These are phyloP conservation scores for Lepeophtheirus salmonis DNA, from an alignment of 1,140 invertebrate genomes.

Conservation along the genomic window DNA sequence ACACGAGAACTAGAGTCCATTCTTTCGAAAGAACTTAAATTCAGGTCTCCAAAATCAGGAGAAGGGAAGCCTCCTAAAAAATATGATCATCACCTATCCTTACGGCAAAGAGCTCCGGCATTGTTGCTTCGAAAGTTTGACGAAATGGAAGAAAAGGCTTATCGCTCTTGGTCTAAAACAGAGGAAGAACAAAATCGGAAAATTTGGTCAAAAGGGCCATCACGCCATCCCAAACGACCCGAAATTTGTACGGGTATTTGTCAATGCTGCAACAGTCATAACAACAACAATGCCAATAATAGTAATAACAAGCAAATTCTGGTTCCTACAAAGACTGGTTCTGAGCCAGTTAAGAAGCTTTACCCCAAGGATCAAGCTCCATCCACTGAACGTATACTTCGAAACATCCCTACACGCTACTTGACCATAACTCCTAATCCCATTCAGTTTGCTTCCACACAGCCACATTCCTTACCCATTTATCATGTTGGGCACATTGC, in stretches of 20 bases:
- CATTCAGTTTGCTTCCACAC: background rate
- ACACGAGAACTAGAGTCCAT: slow-evolving; percentile 1
- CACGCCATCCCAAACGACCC: background rate
- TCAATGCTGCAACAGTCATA: background rate
- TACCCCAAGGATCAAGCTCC: slow-evolving; percentile 7
- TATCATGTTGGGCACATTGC: background rate
- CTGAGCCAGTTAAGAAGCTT: background rate
- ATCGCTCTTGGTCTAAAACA: background rate
- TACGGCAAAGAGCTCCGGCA: background rate
- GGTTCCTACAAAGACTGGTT: slow-evolving; percentile 4
- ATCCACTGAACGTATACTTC: background rate
- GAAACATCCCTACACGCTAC: background rate
- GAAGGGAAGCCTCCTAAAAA: background rate
- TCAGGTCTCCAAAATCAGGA: background rate
- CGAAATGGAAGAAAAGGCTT: slow-evolving; percentile 5
- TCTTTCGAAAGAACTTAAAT: background rate
- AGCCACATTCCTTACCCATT: slow-evolving; percentile 8
- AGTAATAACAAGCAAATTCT: background rate
- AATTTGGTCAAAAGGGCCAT: background rate
- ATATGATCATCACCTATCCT: background rate
- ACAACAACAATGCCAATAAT: background rate
- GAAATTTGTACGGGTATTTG: background rate
- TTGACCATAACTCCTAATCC: background rate
- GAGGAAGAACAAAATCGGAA: background rate
- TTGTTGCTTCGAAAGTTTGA: slow-evolving; percentile 1